These are phyloP conservation scores for Thereva unica DNA, from an alignment of 2,888 invertebrate genomes.

Conservation along the genomic window DNA sequence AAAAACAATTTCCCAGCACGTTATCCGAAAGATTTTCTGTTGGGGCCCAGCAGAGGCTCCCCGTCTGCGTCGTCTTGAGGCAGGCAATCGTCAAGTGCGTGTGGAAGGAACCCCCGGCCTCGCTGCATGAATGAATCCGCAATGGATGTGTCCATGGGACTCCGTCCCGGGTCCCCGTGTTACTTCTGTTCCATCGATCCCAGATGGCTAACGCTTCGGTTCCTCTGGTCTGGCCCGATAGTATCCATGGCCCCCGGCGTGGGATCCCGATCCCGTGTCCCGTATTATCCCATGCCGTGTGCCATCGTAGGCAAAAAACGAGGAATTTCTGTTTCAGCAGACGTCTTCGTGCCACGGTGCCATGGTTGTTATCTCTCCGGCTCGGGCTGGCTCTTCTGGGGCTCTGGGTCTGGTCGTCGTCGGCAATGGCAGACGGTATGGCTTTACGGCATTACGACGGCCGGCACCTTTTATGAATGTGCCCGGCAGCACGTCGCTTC, in stretches of 20 bases:
- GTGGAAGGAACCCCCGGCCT: constrained; percentile 19
- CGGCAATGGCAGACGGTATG: constrained; percentile 10
- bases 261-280: constrained; percentile 9
- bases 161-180: constrained; percentile 20
- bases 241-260: constrained; percentile 34
- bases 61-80: constrained; percentile 16
- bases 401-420: constrained; percentile 27
- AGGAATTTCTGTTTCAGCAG: constrained; percentile 22
- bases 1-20: constrained; percentile 35
- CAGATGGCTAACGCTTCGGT: constrained; percentile 34
- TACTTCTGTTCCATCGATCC: constrained; percentile 37
- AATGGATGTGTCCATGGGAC: neutral
- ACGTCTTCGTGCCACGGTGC: constrained; percentile 15
- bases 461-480: constrained; percentile 36
- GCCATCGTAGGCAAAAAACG: constrained; percentile 37
- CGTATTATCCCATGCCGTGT: constrained; percentile 35
- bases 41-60: constrained; percentile 26
- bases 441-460: neutral
- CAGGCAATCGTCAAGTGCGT: constrained; percentile 9
- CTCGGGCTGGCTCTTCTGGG: constrained; percentile 10
- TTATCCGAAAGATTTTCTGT: constrained; percentile 33
- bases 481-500: constrained; percentile 33
- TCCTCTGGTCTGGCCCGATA: constrained; percentile 16
- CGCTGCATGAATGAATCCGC: constrained; percentile 5
- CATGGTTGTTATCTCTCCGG: constrained; percentile 18